Conservation (phyloP, 2,113 vertebrate species). For the Oryzias curvinotus region DNA sequence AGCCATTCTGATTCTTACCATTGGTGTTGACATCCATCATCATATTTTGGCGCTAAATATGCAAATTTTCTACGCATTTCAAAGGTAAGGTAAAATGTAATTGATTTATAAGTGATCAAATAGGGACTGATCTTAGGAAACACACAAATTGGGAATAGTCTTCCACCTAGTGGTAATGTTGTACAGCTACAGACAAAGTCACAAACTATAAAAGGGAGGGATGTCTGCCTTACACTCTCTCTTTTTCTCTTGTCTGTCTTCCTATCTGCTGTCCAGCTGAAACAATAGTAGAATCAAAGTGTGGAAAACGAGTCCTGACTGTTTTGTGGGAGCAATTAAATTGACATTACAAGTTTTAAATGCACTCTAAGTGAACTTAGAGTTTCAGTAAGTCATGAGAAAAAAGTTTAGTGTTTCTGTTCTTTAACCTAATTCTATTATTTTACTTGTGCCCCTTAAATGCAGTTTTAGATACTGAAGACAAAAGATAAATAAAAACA, state of each 20-base stretch:
- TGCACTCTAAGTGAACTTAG: neutral
- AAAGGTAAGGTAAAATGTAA: no score
- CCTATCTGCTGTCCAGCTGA: neutral
- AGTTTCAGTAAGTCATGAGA: neutral
- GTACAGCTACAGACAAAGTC: neutral
- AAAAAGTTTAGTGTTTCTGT: neutral
- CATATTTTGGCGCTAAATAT: no score
- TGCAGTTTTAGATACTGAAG: neutral
- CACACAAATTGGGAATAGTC: slow-evolving; percentile 4
- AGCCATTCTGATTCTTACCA: no score
- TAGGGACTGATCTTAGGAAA: no score
- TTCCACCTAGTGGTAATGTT: slow-evolving; percentile 58
- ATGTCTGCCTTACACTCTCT: no score
- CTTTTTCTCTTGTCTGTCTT: neutral
- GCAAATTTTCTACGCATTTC: no score
- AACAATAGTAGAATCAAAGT: neutral
- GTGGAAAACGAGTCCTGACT: neutral
- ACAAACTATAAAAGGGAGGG: neutral
- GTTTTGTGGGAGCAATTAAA: slow-evolving; percentile 8
- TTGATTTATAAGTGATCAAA: no score
- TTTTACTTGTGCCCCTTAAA: neutral
- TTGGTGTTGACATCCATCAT: no score
- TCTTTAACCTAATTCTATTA: slow-evolving; percentile 1
- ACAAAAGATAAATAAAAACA: neutral
- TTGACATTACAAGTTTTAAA: neutral